phyloP scores from a whole-genome alignment of 2,113 vertebrate genomes.

The Podarcis muralis region DNA sequence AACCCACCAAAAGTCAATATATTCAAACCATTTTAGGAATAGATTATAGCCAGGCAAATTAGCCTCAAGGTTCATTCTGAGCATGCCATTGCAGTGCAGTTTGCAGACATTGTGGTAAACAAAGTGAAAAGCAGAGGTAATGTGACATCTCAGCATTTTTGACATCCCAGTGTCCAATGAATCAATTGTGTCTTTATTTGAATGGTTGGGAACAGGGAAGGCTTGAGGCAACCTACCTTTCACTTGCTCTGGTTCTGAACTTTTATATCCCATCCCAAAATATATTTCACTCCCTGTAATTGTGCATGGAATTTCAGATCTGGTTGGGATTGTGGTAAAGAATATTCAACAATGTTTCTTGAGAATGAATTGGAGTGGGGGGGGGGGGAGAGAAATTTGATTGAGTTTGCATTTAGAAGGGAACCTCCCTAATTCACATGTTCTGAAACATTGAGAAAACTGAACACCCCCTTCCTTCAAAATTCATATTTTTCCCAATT shows the following conservation, averaged over 20 bases:
- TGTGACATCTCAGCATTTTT: background rate
- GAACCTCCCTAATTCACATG: too few relatives aligned
- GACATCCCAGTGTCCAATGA: background rate
- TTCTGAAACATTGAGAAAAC: too few relatives aligned
- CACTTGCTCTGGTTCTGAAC: background rate
- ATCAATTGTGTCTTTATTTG: background rate
- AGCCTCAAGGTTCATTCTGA: background rate
- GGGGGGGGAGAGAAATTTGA: too few relatives aligned
- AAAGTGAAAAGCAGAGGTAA: background rate
- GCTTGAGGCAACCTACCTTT: background rate
- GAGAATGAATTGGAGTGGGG: too few relatives aligned
- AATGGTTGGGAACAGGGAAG: background rate
- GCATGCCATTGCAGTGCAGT: background rate
- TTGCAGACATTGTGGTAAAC: background rate
- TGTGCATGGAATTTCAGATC: background rate
- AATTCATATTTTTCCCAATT: too few relatives aligned
- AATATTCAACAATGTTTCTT: background rate
- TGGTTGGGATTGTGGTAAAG: background rate
- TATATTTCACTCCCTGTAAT: background rate
- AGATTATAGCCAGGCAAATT: slow-evolving; percentile 16
- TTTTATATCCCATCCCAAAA: background rate
- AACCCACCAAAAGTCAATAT: background rate
- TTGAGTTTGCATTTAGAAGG: too few relatives aligned
- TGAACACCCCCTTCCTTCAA: too few relatives aligned
- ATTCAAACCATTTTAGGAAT: background rate